Conservation (phyloP, 1,140 invertebrate genomes). For the Drosophila melanogaster region Release_6_plus_ISO1_MT NC_004354.4:18318501-18319000, state of each 20-base stretch:
- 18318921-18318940: not conserved
- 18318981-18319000: not conserved
- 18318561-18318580: not conserved
- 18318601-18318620: not conserved
- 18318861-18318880: constrained; percentile 1
- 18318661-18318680: too few relatives aligned
- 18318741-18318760: constrained; percentile 19
- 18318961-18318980: constrained; percentile 23
- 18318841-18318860: constrained; percentile 29
- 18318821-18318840: too few relatives aligned
- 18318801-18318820: constrained; percentile 53
- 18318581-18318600: not conserved
- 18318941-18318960: constrained; percentile 21
- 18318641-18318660: not conserved
- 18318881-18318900: constrained; percentile 27
- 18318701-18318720: constrained; percentile 7
- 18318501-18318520: not conserved
- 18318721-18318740: not conserved
- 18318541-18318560: not conserved
- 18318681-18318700: not conserved
- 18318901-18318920: not conserved
- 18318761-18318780: constrained; percentile 4
- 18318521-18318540: not conserved
- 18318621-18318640: not conserved
- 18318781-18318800: constrained; percentile 49